phyloP scores from a whole-genome alignment of 2,888 invertebrate species.

The Dichetophora obliterata region DNA sequence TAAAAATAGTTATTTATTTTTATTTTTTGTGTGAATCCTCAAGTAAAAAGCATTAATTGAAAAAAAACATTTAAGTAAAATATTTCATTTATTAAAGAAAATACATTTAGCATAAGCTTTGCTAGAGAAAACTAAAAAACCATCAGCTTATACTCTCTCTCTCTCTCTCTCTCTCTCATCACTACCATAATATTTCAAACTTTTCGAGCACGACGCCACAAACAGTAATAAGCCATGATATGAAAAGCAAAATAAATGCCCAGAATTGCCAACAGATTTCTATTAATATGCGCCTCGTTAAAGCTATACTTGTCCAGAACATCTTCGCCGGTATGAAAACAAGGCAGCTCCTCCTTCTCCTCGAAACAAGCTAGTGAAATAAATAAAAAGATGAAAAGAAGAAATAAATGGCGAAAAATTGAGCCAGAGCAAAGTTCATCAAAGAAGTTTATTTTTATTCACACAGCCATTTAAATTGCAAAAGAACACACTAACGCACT shows the following conservation, averaged over 20 bases:
- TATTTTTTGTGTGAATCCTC: too few species aligned
- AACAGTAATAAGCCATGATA: slow-evolving; percentile 77
- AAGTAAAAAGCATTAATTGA: too few species aligned
- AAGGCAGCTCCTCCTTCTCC: slow-evolving; percentile 76
- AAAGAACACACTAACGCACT: slow-evolving; percentile 43
- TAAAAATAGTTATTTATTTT: too few species aligned
- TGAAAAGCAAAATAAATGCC: slow-evolving; percentile 79
- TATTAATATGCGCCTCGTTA: slow-evolving; percentile 74
- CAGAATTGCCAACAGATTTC: slow-evolving; percentile 77
- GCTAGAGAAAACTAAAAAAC: too few species aligned
- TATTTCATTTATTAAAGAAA: slow-evolving; percentile 26
- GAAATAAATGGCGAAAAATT: not conserved
- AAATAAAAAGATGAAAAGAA: slow-evolving; percentile 42
- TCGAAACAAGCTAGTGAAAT: slow-evolving; percentile 74
- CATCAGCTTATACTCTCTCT: too few species aligned
- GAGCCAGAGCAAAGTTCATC: too few species aligned
- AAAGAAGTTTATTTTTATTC: not conserved
- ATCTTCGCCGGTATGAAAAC: slow-evolving; percentile 78
- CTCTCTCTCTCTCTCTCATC: too few species aligned
- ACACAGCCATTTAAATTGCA: not conserved
- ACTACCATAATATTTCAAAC: slow-evolving; percentile 59
- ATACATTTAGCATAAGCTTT: slow-evolving; percentile 40
- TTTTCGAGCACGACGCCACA: slow-evolving; percentile 76
- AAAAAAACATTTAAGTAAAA: not conserved
- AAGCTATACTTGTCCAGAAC: slow-evolving; percentile 84